Evolutionary conservation across 2,888 invertebrate species (phyloP), one percentile per base, ranked within the genome.

Genomic region (Balanococcus diminutus): DNA sequence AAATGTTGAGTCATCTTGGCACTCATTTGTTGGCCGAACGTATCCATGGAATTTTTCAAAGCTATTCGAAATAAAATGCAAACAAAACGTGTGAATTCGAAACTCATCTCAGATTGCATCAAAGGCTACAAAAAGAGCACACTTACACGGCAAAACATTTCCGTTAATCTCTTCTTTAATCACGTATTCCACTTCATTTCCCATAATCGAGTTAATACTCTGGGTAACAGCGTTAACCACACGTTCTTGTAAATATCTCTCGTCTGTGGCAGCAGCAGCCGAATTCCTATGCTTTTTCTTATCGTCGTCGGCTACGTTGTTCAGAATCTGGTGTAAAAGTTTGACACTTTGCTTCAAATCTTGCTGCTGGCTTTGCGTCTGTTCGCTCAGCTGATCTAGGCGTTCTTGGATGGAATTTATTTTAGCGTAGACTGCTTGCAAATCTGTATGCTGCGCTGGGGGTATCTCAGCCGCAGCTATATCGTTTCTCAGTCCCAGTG

Each of bases 1-100:
- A 95, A 91, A 91, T 94, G 95, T 90, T 93, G 92, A 46, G 93
- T 92, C 87, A 96, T 92, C 89, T 96, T 95, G 88, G 92, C 90
- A 89, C 95, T 81, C 25, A 86, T 22, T 16, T 84, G 84, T 16
- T 84, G 84, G 1, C 84, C 84, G 25, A 84, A 84, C 19, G 84
- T 39, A 36, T 84, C 84, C 84, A 84, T 84, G 5, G 84, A 61
- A 72, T 84, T 84, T 67, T 84, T 84, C 72, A 84, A 42, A 22
- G 84, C 84, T 84, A 82, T 16, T 16, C 11, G 31, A 61, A 22
- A 81, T 51, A 82, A 28, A 39, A 25, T 46, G 19, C 32, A 25
- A 46, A 25, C 67, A 19, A n/a, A 2, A 36, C 28, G 0, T 8
- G 51, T 28, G 11, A 67, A 28, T 28, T n/a, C n/a, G 1, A 16